Base-by-base conservation (phyloP, 2,797 vertebrate species). In the Botia kubotai region DNA sequence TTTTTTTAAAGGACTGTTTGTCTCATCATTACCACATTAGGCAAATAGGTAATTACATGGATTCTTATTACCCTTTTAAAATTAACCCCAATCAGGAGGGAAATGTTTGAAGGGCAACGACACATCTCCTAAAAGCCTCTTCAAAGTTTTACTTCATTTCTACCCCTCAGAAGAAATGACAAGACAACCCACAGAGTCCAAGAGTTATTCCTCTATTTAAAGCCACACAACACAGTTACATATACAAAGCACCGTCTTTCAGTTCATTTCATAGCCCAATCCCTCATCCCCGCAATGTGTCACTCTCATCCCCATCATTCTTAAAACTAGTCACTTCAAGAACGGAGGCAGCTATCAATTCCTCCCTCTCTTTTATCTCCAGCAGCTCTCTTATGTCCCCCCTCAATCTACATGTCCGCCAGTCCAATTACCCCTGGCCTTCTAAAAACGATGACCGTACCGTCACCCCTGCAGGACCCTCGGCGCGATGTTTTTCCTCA, bases 361-460 rank as follows among this genome's bases (percentile, higher is more conserved):
- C 26, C n/a, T 55, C 17, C 29, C 46, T 63, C 19, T 58, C 23
- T 65, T 19, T 67, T 3, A 17, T 62, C 33, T 66, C 21, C 55
- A 76, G 21, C 33, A 75, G 23, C 29, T 6, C 68, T 14, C 6
- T 62, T 29, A 26, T 67, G 36, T 80, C 50, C 73, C 57, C 73
- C 52, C 67, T 14, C 63, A 55, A 73, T 84, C 75, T 81, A 21
- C 72, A 60, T 72, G 70, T 77, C 81, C 83, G 75, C 69, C 76
- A 33, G 66, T 71, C 72, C 83, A 86, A 83, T 88, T 83, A 85
- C 60, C 23, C 68, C 58, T 52, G 46, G 69, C 58, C 65, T 77
- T 71, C 66, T 50, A 10, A 62, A 68, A 80, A 74, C 53, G 50
- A 83, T 72, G 75, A 80, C 76, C 66, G 17, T 79, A 72, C 52